Evolutionary conservation across 1,140 invertebrate genomes (phyloP).

Genomic region (Penaeus vannamei): DNA sequence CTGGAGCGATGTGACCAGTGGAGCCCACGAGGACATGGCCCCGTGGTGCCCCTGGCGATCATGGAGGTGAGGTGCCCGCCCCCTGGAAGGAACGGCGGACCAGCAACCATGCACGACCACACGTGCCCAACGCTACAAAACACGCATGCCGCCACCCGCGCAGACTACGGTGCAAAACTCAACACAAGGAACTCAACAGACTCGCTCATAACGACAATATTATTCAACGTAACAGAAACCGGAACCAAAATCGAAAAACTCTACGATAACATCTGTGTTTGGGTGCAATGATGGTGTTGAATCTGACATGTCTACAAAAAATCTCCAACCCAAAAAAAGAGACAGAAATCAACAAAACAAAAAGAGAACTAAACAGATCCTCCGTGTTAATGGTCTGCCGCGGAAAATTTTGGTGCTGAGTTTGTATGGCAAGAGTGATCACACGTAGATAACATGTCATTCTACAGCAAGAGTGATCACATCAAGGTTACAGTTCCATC

Average conservation of each 20-base stretch:
- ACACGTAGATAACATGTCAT: constrained; percentile 40
- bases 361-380: constrained; percentile 8
- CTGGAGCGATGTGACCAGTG: no score
- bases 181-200: constrained; percentile 24
- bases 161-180: constrained; percentile 51
- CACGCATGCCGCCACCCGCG: constrained; percentile 46
- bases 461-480: constrained; percentile 47
- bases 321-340: not conserved
- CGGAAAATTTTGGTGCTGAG: constrained; percentile 45
- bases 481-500: constrained; percentile 21
- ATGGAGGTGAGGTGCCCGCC: no score
- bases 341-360: constrained; percentile 4
- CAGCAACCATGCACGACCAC: constrained; percentile 22
- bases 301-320: not conserved
- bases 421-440: constrained; percentile 43
- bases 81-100: not conserved
- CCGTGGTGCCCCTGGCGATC: no score
- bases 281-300: constrained; percentile 15
- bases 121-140: constrained; percentile 43
- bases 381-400: constrained; percentile 31
- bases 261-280: constrained; percentile 20
- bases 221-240: constrained; percentile 24
- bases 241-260: constrained; percentile 23
- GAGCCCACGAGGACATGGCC: no score
- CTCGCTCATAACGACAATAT: constrained; percentile 8